Evolutionary conservation across 2,113 vertebrate species (phyloP).

Genomic region (Sylvietta virens): DNA sequence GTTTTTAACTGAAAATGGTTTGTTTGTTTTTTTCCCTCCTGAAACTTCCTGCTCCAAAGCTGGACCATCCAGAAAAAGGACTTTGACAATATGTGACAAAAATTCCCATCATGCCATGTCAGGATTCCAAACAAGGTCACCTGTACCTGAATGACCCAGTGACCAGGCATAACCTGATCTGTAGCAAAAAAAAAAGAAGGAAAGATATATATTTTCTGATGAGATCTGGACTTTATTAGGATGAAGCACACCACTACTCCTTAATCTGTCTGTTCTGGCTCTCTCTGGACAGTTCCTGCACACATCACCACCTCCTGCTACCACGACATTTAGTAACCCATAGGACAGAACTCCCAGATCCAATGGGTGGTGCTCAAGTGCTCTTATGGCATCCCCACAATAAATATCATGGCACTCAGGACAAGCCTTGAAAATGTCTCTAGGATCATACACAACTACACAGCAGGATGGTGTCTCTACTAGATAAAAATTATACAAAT

Average conservation of each 20-base stretch:
- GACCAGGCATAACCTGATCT: neutral
- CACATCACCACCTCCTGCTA: neutral
- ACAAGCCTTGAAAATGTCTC: rapidly evolving
- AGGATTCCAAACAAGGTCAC: neutral
- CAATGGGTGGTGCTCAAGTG: neutral
- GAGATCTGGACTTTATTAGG: neutral
- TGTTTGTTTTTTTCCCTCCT: neutral
- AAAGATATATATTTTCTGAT: rapidly evolving
- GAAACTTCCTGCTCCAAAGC: neutral
- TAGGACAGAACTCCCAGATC: neutral
- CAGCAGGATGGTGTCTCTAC: neutral
- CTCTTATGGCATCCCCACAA: neutral
- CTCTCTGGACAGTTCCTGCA: neutral
- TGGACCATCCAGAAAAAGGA: neutral
- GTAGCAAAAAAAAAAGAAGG: neutral
- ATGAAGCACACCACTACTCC: neutral
- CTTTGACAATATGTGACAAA: neutral
- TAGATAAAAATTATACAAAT: neutral
- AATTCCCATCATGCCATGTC: neutral
- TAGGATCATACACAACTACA: neutral
- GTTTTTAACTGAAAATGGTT: neutral
- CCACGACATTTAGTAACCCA: neutral
- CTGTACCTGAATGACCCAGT: neutral
- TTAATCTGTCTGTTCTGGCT: neutral
- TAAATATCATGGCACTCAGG: neutral